A percentile compares a stretch with the other conserved stretches of the same genome.
phyloP scores from a whole-genome alignment of 1,140 invertebrate species.

The Palaemon carinicauda region DNA sequence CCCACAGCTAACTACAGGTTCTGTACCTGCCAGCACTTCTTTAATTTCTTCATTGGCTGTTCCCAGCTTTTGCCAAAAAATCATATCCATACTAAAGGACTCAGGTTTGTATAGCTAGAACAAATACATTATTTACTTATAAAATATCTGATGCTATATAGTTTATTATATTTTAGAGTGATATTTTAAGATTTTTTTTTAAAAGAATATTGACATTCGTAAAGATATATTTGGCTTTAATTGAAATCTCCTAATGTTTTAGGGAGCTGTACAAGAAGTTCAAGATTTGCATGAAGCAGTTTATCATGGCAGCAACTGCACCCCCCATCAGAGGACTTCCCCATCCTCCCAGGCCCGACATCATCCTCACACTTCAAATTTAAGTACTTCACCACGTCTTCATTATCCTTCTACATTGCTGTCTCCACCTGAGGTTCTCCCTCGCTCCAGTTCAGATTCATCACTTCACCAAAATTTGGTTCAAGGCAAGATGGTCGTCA shows the following conservation, averaged over 20 bases:
- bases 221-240: not conserved
- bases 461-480: slow-evolving; percentile 45
- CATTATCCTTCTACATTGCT: slow-evolving; percentile 7
- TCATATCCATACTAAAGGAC: no score
- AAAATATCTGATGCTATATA: no score
- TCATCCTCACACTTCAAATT: not conserved
- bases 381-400: not conserved
- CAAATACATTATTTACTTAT: no score
- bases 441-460: slow-evolving; percentile 43
- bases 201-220: not conserved
- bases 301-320: not conserved
- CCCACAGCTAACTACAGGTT: no score
- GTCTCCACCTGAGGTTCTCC: slow-evolving; percentile 13
- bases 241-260: not conserved
- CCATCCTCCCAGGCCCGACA: not conserved
- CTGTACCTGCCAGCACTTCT: no score
- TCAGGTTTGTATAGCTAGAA: no score
- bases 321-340: not conserved
- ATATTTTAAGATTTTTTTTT: not conserved
- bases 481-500: slow-evolving; percentile 28
- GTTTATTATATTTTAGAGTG: no score
- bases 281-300: slow-evolving; percentile 20
- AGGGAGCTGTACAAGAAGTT: slow-evolving; percentile 44
- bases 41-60: no score
- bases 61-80: no score